Percentiles rank a stretch among this genome's conserved stretches.
Evolutionary conservation across 2,888 invertebrate genomes (phyloP).

Genomic region (Sisyra nigra): DNA sequence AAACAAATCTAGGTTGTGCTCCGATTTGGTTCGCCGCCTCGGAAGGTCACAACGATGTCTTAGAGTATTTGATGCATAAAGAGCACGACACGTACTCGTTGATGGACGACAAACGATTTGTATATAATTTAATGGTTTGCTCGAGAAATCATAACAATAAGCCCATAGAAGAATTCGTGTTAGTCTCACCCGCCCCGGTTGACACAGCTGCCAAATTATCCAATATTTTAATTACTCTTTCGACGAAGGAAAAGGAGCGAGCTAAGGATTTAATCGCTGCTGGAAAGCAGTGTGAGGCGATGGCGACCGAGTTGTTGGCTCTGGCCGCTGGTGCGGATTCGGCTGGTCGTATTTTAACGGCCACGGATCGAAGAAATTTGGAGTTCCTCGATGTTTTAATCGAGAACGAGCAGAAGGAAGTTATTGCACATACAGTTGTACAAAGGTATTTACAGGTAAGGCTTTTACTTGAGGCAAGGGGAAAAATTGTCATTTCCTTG

Average conservation of each 20-base stretch:
- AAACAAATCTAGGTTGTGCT: constrained; percentile 91
- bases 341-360: constrained; percentile 85
- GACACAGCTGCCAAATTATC: constrained; percentile 97
- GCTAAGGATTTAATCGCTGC: constrained; percentile 92
- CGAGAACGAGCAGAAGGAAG: constrained; percentile 97
- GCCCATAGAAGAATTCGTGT: constrained; percentile 92
- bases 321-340: constrained; percentile 89
- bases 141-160: constrained; percentile 91
- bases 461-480: constrained; percentile 4
- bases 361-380: constrained; percentile 84
- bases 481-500: neutral
- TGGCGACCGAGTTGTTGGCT: constrained; percentile 93
- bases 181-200: constrained; percentile 98
- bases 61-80: constrained; percentile 90
- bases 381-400: constrained; percentile 94
- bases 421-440: constrained; percentile 92
- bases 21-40: constrained; percentile 98
- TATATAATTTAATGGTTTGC: constrained; percentile 96
- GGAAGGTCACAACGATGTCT: constrained; percentile 89
- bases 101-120: constrained; percentile 96
- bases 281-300: constrained; percentile 89
- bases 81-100: constrained; percentile 94
- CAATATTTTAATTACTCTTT: constrained; percentile 73
- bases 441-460: constrained; percentile 88
- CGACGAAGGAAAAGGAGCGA: constrained; percentile 94